Percentiles rank a stretch among this genome's conserved stretches.
These are phyloP conservation scores for Mactromeris polynyma DNA, from an alignment of 2,888 invertebrate species.

Conservation along the genomic window DNA sequence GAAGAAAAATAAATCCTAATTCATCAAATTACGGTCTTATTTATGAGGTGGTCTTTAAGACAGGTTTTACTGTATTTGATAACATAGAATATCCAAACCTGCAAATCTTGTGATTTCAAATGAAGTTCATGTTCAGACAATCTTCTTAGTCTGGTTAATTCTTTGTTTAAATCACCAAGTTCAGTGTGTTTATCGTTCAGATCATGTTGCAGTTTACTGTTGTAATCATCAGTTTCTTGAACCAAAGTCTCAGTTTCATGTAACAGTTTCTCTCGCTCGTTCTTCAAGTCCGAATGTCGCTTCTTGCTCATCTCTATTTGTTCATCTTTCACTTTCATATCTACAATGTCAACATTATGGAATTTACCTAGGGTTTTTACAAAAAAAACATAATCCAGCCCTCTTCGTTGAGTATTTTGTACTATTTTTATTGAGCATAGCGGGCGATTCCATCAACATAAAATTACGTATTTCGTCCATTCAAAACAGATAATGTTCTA, in stretches of 20 bases:
- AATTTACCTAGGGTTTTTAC: neutral
- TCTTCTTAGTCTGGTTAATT: constrained; percentile 70
- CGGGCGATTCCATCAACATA: too few relatives aligned
- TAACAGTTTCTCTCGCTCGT: constrained; percentile 73
- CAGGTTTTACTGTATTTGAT: too few relatives aligned
- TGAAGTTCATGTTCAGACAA: constrained; percentile 66
- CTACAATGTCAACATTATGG: neutral
- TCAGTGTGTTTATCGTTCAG: constrained; percentile 68
- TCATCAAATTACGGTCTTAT: too few relatives aligned
- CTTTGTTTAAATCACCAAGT: constrained; percentile 70
- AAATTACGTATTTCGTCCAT: too few relatives aligned
- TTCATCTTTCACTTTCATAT: constrained; percentile 73
- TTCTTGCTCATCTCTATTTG: constrained; percentile 63
- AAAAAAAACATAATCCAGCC: too few relatives aligned
- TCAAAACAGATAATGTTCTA: too few relatives aligned
- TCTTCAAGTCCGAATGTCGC: constrained; percentile 70
- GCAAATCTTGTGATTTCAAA: constrained; percentile 66
- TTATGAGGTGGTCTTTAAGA: too few relatives aligned
- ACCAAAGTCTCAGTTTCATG: constrained; percentile 76
- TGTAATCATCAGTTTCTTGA: constrained; percentile 73
- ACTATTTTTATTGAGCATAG: too few relatives aligned
- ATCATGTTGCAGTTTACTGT: constrained; percentile 71
- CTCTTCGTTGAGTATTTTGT: too few relatives aligned
- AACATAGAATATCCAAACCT: constrained; percentile 40
- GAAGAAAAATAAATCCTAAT: too few relatives aligned